Evolutionary conservation across 2,797 vertebrate species (phyloP), one percentile per base, ranked within the genome.

Genomic region (Rhinella marina): DNA sequence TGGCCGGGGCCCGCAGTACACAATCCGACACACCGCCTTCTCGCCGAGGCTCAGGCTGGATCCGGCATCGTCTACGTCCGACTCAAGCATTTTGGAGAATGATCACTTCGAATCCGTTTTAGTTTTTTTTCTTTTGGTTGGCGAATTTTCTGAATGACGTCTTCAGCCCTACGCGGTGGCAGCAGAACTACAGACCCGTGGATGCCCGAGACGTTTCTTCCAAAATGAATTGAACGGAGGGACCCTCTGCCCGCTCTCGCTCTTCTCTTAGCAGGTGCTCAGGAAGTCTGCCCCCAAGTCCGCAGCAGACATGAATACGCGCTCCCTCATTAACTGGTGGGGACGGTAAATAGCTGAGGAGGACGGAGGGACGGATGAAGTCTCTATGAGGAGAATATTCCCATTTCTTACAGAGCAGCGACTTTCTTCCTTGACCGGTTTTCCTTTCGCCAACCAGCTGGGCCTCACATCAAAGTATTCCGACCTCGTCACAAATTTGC

Each of bases 11-110:
- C 96, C 95, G 0, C 82, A 92, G n/a, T 96, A 94, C 32, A 95
- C 94, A 89, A 96, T 93, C 89, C 92, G 95, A 92, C 97, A 97
- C 90, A 96, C 48, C 0, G 95, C 95, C 68, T 91, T 95, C 92
- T 96, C 94, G 0, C 94, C 96, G 86, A 91, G 91, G 32, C 93
- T 96, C 86, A 96, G 77, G 54, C 85, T 90, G 3, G 73, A 62
- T 0, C 84, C 50, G 57, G 25, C 72, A 50, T 66, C 78, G 61
- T 91, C 93, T 21, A 92, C 87, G 41, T 93, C 90, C 0, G 94
- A 89, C 1, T 87, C 90, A 0, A 90, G 92, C 96, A 96, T 95
- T 9, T 5, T 32, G n/a, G 21, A 48, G 4, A 76, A n/a, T 1
- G 10, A 7, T 16, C 54, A 1, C 17, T 21, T 16, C 29, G 7